These are phyloP conservation scores for Panagrolaimus sp. DNA, from an alignment of 1,140 invertebrate species.

Conservation along the genomic window DNA sequence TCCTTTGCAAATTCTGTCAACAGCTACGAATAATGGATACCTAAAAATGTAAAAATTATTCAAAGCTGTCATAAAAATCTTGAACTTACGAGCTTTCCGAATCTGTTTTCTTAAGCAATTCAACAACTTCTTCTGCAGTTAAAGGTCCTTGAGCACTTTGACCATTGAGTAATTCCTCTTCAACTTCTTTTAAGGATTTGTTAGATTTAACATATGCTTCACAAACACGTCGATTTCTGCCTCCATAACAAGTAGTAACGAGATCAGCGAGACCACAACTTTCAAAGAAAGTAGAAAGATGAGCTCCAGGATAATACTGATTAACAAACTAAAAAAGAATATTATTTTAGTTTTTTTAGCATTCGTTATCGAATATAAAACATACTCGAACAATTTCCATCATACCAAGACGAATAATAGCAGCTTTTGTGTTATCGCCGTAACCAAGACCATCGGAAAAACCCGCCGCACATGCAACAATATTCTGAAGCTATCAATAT, in stretches of 20 bases:
- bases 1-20: conserved; percentile 82
- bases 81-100: neutral
- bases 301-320: conserved; percentile 60
- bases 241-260: conserved; percentile 97
- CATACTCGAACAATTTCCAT: conserved; percentile 69
- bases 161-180: conserved; percentile 92
- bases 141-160: conserved; percentile 95
- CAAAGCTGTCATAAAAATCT: too few species aligned
- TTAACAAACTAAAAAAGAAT: conserved; percentile 49
- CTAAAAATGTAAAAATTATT: conserved; percentile 20
- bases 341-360: neutral
- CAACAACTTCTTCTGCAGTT: conserved; percentile 91
- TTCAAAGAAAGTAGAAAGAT: conserved; percentile 90
- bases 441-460: conserved; percentile 88
- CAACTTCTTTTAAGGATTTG: conserved; percentile 82
- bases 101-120: conserved; percentile 71
- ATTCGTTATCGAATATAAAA: neutral
- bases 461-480: conserved; percentile 94
- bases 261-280: conserved; percentile 97
- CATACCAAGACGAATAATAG: conserved; percentile 83
- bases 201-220: conserved; percentile 89
- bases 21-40: conserved; percentile 80
- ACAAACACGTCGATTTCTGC: conserved; percentile 85
- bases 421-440: conserved; percentile 98
- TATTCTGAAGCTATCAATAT: conserved; percentile 69